Base-by-base conservation (phyloP, 2,888 invertebrate species). In the Lithophane leautieri region DNA sequence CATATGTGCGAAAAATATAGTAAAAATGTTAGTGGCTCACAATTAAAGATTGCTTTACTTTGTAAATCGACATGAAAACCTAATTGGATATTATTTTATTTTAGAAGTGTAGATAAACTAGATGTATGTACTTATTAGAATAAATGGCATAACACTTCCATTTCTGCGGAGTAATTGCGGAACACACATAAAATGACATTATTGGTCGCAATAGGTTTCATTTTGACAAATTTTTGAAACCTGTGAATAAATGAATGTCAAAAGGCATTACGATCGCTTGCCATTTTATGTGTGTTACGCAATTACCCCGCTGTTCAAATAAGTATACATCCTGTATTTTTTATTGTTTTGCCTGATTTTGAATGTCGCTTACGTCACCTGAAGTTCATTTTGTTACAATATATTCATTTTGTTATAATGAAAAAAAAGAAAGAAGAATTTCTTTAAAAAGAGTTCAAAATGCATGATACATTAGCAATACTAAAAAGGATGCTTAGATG, bases 341-440 rank as follows among this genome's bases (percentile, higher is more conserved):
- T 50, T 40, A 19, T 34, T 47, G 19, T 66, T 54, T 61, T 66
- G 52, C 34, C 52, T 63, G 44, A 47, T 68, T 68, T 58, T 76
- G 67, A 67, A 70, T 76, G 79, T 81, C 50, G 79, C 70, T 67
- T 79, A 66, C 75, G 75, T 61, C 56, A 70, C 60, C 65, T 69
- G 54, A 65, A 54, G 25, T 19, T 19, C 22, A 19, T 50, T 14
- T 14, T 14, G 2, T 44, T 16, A 11, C 11, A 56, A n/a, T n/a
- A n/a, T n/a, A n/a, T n/a, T n/a, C n/a, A n/a, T n/a, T n/a, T n/a
- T n/a, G n/a, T 28, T 28, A 4, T 14, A 50, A 50, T 14, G 47
- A 65, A 25, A 16, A 25, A 65, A 25, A 16, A 25, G 2, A 47
- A 47, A 28, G 12, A 22, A 47, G 16, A 19, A 19, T 19, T 8